Base-by-base conservation (phyloP, 1,140 invertebrate species). In the Apis mellifera region DNA sequence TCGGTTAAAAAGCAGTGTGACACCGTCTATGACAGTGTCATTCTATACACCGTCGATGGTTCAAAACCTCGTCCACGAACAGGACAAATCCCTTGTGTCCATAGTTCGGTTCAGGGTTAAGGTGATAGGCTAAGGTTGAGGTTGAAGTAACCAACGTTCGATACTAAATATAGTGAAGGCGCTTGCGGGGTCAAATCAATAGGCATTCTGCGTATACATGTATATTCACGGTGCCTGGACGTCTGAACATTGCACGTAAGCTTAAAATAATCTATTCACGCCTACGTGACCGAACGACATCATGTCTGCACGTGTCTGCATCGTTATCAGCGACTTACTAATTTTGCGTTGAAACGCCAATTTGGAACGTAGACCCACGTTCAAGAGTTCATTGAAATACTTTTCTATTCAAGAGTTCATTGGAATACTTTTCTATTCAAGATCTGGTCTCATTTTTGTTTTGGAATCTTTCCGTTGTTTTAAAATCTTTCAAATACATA, bases 111-210 rank as follows among this genome's bases (percentile, higher is more conserved):
- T 90, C 85, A 88, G 83, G 87, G 85, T 88, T 90, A 89, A 90
- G 84, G 89, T 85, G 82, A 88, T 75, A 64, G 62, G 42, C 55
- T 42, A 66, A 66, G 73, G 57, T 82, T 71, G 71, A 87, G 80
- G 75, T 84, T 88, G 76, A 86, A 70, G 85, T 85, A 80, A 70
- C 75, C 65, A 87, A 86, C 79, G 75, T 84, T 86, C 82, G 82
- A 83, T 86, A 90, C 87, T 92, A 90, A 91, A 91, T 88, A 91
- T 88, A 89, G 85, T 72, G 83, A 42, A 83, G 73, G 69, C 66
- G 85, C 70, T 83, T 76, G 75, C 81, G 78, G 78, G 84, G 82
- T 89, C 84, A 88, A 90, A 92, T 91, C 90, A 89, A 90, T 89
- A 92, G 78, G 66, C 68, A 87, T 68, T 66, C 72, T 78, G 65